Evolutionary conservation across 1,140 invertebrate genomes (phyloP).

Genomic region (Panulirus ornatus): DNA sequence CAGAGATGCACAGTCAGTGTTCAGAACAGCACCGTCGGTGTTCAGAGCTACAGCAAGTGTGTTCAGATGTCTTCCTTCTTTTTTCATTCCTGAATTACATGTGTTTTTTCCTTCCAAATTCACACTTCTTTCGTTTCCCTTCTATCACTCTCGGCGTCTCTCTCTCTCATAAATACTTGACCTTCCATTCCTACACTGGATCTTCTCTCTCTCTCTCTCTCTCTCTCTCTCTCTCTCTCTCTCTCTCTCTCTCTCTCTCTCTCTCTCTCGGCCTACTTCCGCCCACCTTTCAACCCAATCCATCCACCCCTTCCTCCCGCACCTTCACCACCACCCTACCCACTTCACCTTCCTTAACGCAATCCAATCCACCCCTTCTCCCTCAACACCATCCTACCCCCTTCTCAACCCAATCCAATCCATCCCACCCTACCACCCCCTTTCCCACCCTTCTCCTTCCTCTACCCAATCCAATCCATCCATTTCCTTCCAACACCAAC

Average conservation of each 20-base stretch:
- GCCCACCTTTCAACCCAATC: not conserved
- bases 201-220: too few relatives aligned
- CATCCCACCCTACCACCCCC: not conserved
- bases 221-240: too few relatives aligned
- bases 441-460: not conserved
- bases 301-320: not conserved
- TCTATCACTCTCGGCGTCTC: too few relatives aligned
- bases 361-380: not conserved
- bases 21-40: too few relatives aligned
- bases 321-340: not conserved
- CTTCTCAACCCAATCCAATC: not conserved
- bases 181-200: too few relatives aligned
- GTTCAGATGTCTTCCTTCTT: too few relatives aligned
- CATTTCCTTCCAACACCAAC: not conserved
- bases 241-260: not conserved
- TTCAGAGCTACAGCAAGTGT: too few relatives aligned
- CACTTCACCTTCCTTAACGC: not conserved
- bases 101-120: not conserved
- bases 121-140: not conserved
- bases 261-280: not conserved
- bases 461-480: not conserved
- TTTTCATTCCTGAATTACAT: not conserved
- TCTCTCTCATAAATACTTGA: too few relatives aligned
- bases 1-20: too few relatives aligned
- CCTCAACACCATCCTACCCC: not conserved